These are phyloP conservation scores for Cepaea nemoralis DNA, from an alignment of 1,140 invertebrate species.

Conservation along the genomic window DNA sequence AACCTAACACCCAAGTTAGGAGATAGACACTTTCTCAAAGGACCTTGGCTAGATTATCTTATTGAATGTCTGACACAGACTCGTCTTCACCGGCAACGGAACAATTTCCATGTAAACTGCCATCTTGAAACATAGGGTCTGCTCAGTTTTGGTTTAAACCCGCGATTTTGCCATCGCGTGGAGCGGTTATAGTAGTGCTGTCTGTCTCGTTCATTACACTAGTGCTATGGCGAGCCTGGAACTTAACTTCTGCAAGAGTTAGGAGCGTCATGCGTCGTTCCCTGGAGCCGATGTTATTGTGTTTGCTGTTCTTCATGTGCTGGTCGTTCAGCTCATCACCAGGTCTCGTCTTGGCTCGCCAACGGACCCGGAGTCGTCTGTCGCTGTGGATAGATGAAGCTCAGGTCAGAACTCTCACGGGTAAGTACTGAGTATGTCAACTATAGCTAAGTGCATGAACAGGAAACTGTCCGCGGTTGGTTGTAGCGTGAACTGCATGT, in stretches of 20 bases:
- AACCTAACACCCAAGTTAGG: neutral
- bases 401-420: slow-evolving; percentile 11
- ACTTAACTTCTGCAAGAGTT: neutral
- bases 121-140: slow-evolving; percentile 11
- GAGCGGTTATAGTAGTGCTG: neutral
- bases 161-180: slow-evolving; percentile 25
- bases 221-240: neutral
- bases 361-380: neutral
- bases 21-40: neutral
- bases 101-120: neutral
- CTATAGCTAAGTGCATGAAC: too few relatives aligned
- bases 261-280: slow-evolving; percentile 17
- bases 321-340: neutral
- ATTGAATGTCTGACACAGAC: neutral
- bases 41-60: neutral
- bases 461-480: too few relatives aligned
- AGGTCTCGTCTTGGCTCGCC: slow-evolving; percentile 12
- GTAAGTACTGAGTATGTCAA: neutral
- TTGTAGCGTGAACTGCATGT: too few relatives aligned
- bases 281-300: slow-evolving; percentile 11
- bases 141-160: neutral
- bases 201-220: slow-evolving; percentile 10
- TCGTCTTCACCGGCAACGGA: neutral
- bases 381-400: slow-evolving; percentile 23
- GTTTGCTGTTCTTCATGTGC: slow-evolving; percentile 10